These are phyloP conservation scores for Chunga burmeisteri DNA, from an alignment of 2,113 vertebrate species.

Conservation along the genomic window DNA sequence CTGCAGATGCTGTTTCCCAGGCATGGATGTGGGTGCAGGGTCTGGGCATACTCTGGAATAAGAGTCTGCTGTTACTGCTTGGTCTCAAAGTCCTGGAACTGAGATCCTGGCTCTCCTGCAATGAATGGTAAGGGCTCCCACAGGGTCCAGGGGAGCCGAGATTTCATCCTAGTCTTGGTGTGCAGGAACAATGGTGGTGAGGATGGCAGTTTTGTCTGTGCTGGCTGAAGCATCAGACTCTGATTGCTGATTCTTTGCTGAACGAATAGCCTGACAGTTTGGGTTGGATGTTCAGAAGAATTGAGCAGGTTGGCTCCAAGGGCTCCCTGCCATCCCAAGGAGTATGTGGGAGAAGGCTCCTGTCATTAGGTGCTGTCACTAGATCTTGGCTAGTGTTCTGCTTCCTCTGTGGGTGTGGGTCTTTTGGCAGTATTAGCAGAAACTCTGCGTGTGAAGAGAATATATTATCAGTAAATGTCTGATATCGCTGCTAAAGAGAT, in stretches of 20 bases:
- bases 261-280: not conserved
- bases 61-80: slow-evolving; percentile 45
- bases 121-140: slow-evolving; percentile 28
- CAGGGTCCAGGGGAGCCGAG: not conserved
- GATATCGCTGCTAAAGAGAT: not conserved
- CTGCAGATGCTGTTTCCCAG: slow-evolving; percentile 34
- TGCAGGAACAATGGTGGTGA: not conserved
- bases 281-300: not conserved
- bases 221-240: not conserved
- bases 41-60: slow-evolving; percentile 24
- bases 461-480: not conserved
- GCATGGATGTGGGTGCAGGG: slow-evolving; percentile 36
- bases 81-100: slow-evolving; percentile 34
- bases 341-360: not conserved
- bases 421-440: not conserved
- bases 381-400: not conserved
- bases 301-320: not conserved
- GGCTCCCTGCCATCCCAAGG: not conserved
- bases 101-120: slow-evolving; percentile 36
- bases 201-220: not conserved
- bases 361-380: not conserved
- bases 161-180: not conserved
- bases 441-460: not conserved
- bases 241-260: not conserved
- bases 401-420: not conserved